Evolutionary conservation across 2,797 vertebrate species (phyloP).

Genomic region (Ceryle rudis): DNA sequence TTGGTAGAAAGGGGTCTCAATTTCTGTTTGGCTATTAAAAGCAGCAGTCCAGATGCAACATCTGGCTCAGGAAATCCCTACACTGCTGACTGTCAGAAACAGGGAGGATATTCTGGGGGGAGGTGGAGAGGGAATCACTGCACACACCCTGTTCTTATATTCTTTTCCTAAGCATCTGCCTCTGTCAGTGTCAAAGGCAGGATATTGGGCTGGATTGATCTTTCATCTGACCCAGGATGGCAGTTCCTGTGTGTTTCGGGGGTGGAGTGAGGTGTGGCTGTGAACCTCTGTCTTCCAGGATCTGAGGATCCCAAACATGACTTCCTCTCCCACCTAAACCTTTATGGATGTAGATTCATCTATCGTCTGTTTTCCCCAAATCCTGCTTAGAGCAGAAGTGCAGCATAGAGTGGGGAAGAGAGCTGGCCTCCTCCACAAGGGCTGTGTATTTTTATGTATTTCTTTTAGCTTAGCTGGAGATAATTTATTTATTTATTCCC

Average conservation of each 20-base stretch:
- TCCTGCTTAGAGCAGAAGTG: neutral
- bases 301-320: neutral
- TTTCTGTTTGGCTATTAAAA: conserved; percentile 12
- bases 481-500: neutral
- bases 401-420: neutral
- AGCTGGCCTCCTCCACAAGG: neutral
- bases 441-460: conserved; percentile 13
- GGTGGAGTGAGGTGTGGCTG: neutral
- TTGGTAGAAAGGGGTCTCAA: neutral
- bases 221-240: neutral
- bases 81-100: neutral
- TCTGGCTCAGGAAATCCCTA: conserved; percentile 51
- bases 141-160: neutral
- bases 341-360: neutral
- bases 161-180: neutral
- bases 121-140: neutral
- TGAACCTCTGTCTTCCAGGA: neutral
- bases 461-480: conserved; percentile 16
- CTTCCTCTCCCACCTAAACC: neutral
- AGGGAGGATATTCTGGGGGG: neutral
- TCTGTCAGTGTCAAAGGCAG: conserved; percentile 11
- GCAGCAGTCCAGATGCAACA: conserved; percentile 16
- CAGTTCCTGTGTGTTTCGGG: neutral
- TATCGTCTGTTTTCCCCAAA: neutral
- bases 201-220: conserved; percentile 3